Percentiles rank a stretch among this genome's conserved stretches.
Evolutionary conservation across 2,797 vertebrate genomes (phyloP).

Genomic region (Lepus townsendii): DNA sequence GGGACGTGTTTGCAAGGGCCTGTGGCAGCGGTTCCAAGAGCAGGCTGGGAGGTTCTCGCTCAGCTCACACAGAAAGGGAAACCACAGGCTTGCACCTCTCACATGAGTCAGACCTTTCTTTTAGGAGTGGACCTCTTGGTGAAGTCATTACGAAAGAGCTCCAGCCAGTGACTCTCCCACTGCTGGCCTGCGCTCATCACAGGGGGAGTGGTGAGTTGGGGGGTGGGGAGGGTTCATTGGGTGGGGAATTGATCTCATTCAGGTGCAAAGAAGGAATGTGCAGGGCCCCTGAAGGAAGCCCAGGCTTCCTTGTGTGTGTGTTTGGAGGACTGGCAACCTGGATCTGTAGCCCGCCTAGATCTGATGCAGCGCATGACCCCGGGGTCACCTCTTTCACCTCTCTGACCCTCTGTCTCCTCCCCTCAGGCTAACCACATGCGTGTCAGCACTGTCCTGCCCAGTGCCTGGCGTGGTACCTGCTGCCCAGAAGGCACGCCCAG

Average conservation of each 20-base stretch:
- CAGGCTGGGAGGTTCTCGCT: not conserved
- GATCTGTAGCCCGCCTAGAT: not conserved
- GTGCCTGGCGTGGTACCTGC: not conserved
- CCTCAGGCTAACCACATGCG: slow-evolving; percentile 45
- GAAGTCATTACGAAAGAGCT: not conserved
- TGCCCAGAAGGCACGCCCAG: not conserved
- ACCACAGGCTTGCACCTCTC: slow-evolving; percentile 40
- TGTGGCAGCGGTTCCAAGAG: not conserved
- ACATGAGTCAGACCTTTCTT: slow-evolving; percentile 52
- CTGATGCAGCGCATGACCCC: not conserved
- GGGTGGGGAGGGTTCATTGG: not conserved
- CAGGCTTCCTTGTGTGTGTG: not conserved
- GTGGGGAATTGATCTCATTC: not conserved
- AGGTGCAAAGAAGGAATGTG: not conserved
- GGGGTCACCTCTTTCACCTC: not conserved
- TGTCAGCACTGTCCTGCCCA: not conserved
- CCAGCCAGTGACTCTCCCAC: not conserved
- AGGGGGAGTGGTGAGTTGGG: not conserved
- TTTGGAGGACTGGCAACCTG: not conserved
- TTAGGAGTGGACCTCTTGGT: not conserved
- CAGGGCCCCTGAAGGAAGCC: not conserved
- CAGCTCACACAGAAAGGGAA: not conserved
- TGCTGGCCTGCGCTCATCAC: not conserved
- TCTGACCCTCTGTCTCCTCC: slow-evolving; percentile 49
- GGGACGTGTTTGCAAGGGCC: not conserved